Conservation (phyloP, 2,113 vertebrate genomes). For the Taxidea taxus region DNA sequence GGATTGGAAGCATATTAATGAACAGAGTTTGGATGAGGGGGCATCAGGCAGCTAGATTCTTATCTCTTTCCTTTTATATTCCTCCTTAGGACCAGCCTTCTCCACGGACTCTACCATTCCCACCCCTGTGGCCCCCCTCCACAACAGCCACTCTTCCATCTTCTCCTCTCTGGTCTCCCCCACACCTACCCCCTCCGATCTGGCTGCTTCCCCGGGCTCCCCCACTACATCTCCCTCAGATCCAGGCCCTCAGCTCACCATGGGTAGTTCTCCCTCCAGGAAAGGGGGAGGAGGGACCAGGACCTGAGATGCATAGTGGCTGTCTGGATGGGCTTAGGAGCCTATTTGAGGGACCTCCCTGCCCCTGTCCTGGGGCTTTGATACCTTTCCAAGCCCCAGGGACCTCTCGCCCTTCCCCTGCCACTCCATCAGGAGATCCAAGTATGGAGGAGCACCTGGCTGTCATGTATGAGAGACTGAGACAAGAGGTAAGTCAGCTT, state of each 20-base stretch:
- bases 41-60: background rate
- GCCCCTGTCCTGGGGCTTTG: conserved; percentile 77
- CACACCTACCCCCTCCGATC: background rate
- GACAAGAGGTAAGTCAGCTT: conserved; percentile 84
- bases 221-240: conserved; percentile 28
- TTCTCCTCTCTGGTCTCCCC: background rate
- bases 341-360: conserved; percentile 86
- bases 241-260: conserved; percentile 78
- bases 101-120: conserved; percentile 55
- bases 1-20: background rate
- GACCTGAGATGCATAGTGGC: conserved; percentile 54
- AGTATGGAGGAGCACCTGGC: conserved; percentile 87
- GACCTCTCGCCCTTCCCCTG: conserved; percentile 7
- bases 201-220: background rate
- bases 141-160: background rate
- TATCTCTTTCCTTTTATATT: background rate
- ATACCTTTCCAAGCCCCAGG: conserved; percentile 62
- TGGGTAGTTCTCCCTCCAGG: conserved; percentile 78
- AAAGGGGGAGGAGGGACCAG: conserved; percentile 79
- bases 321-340: conserved; percentile 85
- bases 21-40: background rate
- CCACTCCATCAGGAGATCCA: conserved; percentile 46
- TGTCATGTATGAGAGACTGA: conserved; percentile 87
- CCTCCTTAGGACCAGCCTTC: conserved; percentile 64
- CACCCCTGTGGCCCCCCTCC: conserved; percentile 51